Evolutionary conservation across 2,113 vertebrate genomes (phyloP), one percentile per base, ranked within the genome.

Genomic region (Poecilia latipinna): DNA sequence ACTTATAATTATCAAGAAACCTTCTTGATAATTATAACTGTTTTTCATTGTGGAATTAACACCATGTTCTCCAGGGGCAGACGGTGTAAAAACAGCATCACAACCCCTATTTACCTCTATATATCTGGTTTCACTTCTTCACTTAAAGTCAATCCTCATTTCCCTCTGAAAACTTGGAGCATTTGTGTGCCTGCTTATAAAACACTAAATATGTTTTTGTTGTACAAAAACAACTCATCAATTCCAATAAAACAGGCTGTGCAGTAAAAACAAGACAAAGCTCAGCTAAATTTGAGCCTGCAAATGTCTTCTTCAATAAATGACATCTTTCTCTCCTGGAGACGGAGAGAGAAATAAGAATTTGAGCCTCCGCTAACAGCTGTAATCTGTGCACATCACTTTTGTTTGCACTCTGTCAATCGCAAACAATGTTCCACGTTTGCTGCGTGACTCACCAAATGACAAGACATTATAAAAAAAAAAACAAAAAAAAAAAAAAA

Each of bases 31-130:
- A 82, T 82, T 63, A 54, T 4, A 70, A 67, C 66, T 68, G 26
- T 57, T 87, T 89, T 87, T 74, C 77, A 73, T 71, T 22, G 31
- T 68, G 77, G 3, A 24, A 8, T 63, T 77, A n/a, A 74, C 67
- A 70, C 65, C 2, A 62, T 3, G 1, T 28, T 51, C 65, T 63
- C 64, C 22, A 13, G 33, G 51, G 68, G 42, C 48, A 54, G 61
- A 33, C 48, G 35, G 11, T 51, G 28, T 63, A 4, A 73, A 66
- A 33, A 72, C 28, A 51, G 26, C 61, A 3, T 33, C 22, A 3
- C 44, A 32, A 44, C 78, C 70, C 64, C 29, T n/a, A 51, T 63
- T 10, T 51, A 33, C 68, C 44, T 35, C 65, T 15, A 65, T 8
- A 24, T 22, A 31, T 37, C 26, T 31, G 28, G n/a, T 22, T 51